Base-by-base conservation (phyloP, 2,888 invertebrate genomes). In the Tanypteryx hageni region DNA sequence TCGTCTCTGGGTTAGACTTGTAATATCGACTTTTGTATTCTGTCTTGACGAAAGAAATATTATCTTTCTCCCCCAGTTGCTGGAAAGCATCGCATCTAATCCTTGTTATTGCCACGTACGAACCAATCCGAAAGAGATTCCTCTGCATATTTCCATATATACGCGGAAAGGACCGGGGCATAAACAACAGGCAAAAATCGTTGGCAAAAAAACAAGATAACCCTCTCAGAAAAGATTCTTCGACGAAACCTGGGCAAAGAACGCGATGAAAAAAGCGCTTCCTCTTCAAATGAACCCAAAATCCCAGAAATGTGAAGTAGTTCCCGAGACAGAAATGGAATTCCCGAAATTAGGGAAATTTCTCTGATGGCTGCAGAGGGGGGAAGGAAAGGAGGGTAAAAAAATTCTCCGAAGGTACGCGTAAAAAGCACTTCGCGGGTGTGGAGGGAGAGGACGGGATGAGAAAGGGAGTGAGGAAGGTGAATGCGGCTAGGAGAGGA, bases 291-390 rank as follows among this genome's bases (percentile, higher is more conserved):
- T 76, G 9, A 76, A 76, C 27, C 27, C 22, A 22, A 27, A 27
- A 27, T 76, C 76, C 22, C 76, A 27, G 22, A 5, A 27, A 76
- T 76, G 13, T n/a, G n/a, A 76, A 27, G 8, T 68, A 18, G 18
- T 68, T 68, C 68, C 18, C 76, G 76, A n/a, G 76, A 76, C 4
- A 76, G n/a, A n/a, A 76, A 76, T 76, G 76, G 76, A 27, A 76
- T 76, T 76, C 27, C 76, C 16, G 76, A 27, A 76, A 76, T 76
- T 22, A 76, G 27, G 27, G 76, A 76, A 76, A 76, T 76, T 76
- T 76, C 76, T 76, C 27, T 27, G 76, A 76, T 76, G 27, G 76
- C 76, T 27, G 22, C 27, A 27, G 27, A 27, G 76, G 22, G 76
- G 9, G n/a, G 13, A 27, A 22, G 76, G 22, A 27, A 13, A 2